These are phyloP conservation scores for Pelobates fuscus DNA, from an alignment of 2,113 vertebrate genomes.

Conservation along the genomic window DNA sequence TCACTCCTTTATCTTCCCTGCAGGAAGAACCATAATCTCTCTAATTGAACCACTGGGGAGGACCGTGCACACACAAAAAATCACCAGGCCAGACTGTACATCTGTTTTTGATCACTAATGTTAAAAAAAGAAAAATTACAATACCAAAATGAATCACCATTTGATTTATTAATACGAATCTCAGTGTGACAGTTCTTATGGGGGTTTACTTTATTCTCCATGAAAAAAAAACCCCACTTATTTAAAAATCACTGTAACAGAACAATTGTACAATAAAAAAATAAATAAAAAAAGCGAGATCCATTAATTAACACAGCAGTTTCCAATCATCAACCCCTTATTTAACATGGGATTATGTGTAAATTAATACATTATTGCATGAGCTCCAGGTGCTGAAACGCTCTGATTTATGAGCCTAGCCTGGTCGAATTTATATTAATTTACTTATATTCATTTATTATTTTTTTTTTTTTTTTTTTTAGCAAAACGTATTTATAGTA, in stretches of 20 bases:
- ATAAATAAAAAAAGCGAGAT: conserved; percentile 25
- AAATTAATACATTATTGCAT: conserved; percentile 39
- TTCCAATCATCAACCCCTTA: conserved; percentile 25
- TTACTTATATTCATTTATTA: too few species aligned
- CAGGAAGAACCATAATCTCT: conserved; percentile 99
- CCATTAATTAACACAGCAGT: conserved; percentile 42
- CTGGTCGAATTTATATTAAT: too few species aligned
- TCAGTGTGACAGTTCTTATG: background rate
- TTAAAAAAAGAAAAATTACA: conserved; percentile 71
- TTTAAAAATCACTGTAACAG: background rate
- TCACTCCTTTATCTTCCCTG: conserved; percentile 88
- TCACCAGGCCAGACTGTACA: conserved; percentile 82
- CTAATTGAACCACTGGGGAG: conserved; percentile 99
- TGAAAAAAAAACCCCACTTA: background rate
- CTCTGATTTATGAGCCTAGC: too few species aligned
- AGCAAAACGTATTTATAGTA: too few species aligned
- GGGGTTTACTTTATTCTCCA: background rate
- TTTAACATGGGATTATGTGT: conserved; percentile 51
- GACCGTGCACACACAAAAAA: conserved; percentile 72
- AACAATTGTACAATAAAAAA: conserved; percentile 34
- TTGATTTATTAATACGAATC: background rate
- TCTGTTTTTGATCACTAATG: conserved; percentile 86
- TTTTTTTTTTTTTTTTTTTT: too few species aligned
- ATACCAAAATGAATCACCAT: conserved; percentile 59
- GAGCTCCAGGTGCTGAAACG: background rate